Conservation (phyloP, 2,113 vertebrate species). For the Lethenteron reissneri region DNA sequence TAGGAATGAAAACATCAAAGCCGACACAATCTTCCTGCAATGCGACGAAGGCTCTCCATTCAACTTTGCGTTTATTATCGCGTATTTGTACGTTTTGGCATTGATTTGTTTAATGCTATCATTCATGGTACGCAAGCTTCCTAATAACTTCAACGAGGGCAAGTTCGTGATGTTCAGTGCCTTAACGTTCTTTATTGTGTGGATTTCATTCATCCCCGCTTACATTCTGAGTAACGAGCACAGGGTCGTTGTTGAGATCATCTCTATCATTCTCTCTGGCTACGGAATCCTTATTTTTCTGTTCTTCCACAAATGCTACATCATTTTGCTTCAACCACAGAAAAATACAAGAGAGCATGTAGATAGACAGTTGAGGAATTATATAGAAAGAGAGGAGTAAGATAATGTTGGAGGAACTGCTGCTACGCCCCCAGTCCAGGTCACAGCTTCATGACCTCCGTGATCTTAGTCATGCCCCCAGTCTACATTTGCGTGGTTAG, state of each 20-base stretch:
- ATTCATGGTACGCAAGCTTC: constrained; percentile 6
- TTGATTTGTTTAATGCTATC: constrained; percentile 1
- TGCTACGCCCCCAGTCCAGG: no score
- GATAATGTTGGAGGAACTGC: no score
- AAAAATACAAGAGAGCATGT: constrained; percentile 5
- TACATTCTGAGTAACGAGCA: neutral
- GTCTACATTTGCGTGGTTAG: no score
- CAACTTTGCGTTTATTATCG: neutral
- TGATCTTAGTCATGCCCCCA: no score
- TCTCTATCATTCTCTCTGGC: constrained; percentile 6
- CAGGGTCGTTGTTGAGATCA: neutral
- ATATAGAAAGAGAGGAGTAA: no score
- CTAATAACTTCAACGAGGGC: constrained; percentile 7
- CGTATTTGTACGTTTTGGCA: neutral
- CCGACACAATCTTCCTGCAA: neutral
- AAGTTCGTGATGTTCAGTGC: constrained; percentile 4
- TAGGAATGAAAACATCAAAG: neutral
- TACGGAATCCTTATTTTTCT: constrained; percentile 1
- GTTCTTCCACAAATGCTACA: constrained; percentile 7
- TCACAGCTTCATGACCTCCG: no score
- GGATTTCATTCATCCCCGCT: constrained; percentile 3
- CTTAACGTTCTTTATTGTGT: constrained; percentile 7
- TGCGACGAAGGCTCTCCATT: neutral
- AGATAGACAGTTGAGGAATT: neutral
- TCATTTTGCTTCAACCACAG: constrained; percentile 5